Evolutionary conservation across 2,888 invertebrate genomes (phyloP), one percentile per base, ranked within the genome.

Genomic region (Azorinus chamasolen): DNA sequence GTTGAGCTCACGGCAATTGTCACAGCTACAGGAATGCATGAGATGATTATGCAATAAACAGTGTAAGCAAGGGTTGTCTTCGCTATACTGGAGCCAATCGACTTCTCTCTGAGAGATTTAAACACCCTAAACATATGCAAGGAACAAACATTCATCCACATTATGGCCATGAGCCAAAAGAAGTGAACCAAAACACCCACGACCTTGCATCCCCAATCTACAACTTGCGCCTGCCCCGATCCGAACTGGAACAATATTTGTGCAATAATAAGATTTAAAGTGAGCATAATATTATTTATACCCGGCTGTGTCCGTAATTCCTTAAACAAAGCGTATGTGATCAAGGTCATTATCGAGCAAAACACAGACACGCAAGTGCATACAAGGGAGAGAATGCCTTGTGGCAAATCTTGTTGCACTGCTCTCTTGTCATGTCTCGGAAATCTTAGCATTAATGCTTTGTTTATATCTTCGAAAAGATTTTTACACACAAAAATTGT

Each of bases 251-350:
- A 71, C 48, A 79, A 54, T 1, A 50, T n/a, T 41, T 79, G 74
- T 8, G 79, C 79, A 14, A 50, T 20, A 5, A 75, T 68, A 8
- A 79, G 57, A 41, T 53, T 51, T 1, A 58, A 32, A 12, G 46
- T 39, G 1, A 79, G 48, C 0, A 54, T 46, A 61, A 79, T 79
- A 43, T 71, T 79, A 45, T 79, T 75, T 18, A 75, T 61, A 0
- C 79, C 79, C 1, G 79, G 74, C 53, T 79, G 79, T 18, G 79
- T 71, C n/a, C 71, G 43, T 2, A 79, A 59, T 20, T 63, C 71
- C 10, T 20, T 22, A 41, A 75, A 75, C 14, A 79, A n/a, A 1
- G 12, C 25, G 24, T 78, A 78, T 0, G 73, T 73, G 20, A 65
- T 2, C 1, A 78, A 43, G 5, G 78, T 69, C 1, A 73, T 10